A percentile compares a stretch with the other conserved stretches of the same genome.
Conservation (phyloP, 2,797 vertebrate genomes). For the Diceros bicornis region DNA sequence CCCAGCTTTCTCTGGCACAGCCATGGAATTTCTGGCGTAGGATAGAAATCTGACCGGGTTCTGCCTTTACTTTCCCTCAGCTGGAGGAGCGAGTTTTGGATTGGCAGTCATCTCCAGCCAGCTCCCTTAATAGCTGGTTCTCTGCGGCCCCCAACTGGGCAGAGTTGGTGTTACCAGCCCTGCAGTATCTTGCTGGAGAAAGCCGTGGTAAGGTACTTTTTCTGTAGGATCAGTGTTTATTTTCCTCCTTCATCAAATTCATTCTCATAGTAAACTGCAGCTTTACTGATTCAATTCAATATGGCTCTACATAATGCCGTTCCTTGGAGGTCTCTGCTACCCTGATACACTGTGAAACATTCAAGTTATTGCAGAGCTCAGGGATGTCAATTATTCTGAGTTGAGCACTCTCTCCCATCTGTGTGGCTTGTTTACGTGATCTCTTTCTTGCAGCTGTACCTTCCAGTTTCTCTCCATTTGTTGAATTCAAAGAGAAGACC, state of each 20-base stretch:
- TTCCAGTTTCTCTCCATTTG: conserved; percentile 95
- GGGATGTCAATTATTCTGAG: neutral
- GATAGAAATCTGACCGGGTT: neutral
- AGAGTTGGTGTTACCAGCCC: conserved; percentile 95
- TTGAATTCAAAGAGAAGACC: conserved; percentile 95
- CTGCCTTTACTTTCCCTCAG: conserved; percentile 87
- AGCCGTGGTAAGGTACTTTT: conserved; percentile 92
- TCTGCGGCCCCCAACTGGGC: conserved; percentile 96
- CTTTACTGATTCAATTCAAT: neutral
- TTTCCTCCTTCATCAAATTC: neutral
- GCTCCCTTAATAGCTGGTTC: conserved; percentile 97
- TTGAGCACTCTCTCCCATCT: neutral
- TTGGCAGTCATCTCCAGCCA: conserved; percentile 97
- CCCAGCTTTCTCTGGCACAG: neutral
- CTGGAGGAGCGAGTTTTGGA: conserved; percentile 96
- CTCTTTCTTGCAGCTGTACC: conserved; percentile 91
- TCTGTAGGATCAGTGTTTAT: neutral
- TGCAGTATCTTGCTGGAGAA: conserved; percentile 97
- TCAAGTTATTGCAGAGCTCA: neutral
- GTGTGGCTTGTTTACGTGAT: neutral
- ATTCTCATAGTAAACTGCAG: neutral
- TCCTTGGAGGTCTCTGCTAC: neutral
- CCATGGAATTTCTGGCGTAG: neutral
- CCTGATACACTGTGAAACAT: neutral
- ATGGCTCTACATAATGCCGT: neutral